These are phyloP conservation scores for Andrena praecox DNA, from an alignment of 2,888 invertebrate genomes.

Conservation along the genomic window DNA sequence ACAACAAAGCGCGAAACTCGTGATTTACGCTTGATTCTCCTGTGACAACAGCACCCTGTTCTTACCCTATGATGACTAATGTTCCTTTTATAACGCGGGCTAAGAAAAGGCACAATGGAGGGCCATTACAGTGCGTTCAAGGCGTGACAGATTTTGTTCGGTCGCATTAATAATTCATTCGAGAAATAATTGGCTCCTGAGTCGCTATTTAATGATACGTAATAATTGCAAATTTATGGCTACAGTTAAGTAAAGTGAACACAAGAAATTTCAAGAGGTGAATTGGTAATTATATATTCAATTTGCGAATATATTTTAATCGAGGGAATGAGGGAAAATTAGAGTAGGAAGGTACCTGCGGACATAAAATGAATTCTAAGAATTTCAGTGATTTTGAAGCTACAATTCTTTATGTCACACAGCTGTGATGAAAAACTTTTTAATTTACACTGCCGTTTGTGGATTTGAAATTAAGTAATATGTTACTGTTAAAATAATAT, in stretches of 20 bases:
- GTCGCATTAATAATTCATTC: conserved; percentile 33
- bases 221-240: background rate
- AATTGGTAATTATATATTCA: background rate
- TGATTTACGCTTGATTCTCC: conserved; percentile 24
- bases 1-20: conserved; percentile 22
- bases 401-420: too few species aligned
- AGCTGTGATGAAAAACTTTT: too few species aligned
- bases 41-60: conserved; percentile 12
- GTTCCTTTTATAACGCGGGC: conserved; percentile 10
- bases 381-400: too few species aligned
- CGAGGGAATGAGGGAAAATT: too few species aligned
- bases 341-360: too few species aligned
- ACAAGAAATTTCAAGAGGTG: background rate
- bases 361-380: too few species aligned
- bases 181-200: conserved; percentile 15
- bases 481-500: too few species aligned
- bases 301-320: too few species aligned
- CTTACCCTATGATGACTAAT: conserved; percentile 32
- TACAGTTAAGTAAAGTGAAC: background rate
- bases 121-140: conserved; percentile 19
- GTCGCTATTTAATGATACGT: background rate
- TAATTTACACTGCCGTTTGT: too few species aligned
- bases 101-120: conserved; percentile 32
- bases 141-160: conserved; percentile 4
- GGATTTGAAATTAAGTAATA: too few species aligned